Base-by-base conservation (phyloP, 2,888 invertebrate genomes). In the Drosophila kuntzei region DNA sequence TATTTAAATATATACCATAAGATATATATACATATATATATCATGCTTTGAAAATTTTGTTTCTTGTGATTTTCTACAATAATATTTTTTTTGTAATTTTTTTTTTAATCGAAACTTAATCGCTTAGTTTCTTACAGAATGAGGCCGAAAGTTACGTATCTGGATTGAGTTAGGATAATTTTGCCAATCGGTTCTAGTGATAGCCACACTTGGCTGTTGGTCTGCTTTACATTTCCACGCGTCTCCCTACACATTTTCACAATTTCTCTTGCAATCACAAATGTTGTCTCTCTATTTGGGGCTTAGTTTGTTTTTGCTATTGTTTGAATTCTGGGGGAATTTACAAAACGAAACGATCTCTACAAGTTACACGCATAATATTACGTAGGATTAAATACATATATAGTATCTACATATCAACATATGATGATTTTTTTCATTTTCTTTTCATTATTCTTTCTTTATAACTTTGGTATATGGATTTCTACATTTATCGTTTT, bases 91-190 rank as follows among this genome's bases (percentile, higher is more conserved):
- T 36, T 43, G 50, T 43, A 41, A 36, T 70, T 46, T 29, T 14
- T 29, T 50, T 47, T 25, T 51, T 41, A 66, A 14, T 62, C 46
- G 68, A 84, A 89, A 79, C 80, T 80, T 82, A 78, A 71, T 62
- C 51, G 68, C 16, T 50, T 72, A 76, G 82, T 90, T 91, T 92
- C 92, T 92, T 91, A 90, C 80, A 91, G 91, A 91, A 91, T 90
- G 90, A 91, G 92, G 92, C 92, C 91, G 89, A 91, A 90, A 87
- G 90, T 91, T 92, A 92, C 92, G 92, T 92, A 92, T 92, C 89
- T 91, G 90, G 91, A 90, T 91, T 90, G 87, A 84, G 75, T 89
- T 80, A 66, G 62, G 58, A 72, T 75, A 36, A 25, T 60, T 69
- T 6, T 20, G 75, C 65, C 71, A 78, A 78, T 75, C 50, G 46